A percentile compares a stretch with the other conserved stretches of the same genome.
These are phyloP conservation scores for Lutraria rhynchaena DNA, from an alignment of 1,140 invertebrate genomes.

Conservation along the genomic window DNA sequence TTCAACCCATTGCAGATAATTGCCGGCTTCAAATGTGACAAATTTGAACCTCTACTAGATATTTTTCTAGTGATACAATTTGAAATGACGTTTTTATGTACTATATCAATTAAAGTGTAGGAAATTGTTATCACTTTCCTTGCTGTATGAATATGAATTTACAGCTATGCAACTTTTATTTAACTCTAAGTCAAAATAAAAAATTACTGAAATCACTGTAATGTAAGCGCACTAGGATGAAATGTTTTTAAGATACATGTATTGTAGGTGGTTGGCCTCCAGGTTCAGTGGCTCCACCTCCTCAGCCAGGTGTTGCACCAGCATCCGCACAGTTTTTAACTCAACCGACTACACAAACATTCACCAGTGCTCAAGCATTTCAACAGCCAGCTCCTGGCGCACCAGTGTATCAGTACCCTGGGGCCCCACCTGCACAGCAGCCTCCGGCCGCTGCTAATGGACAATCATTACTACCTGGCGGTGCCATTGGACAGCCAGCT, in stretches of 20 bases:
- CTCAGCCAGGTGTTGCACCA: conserved; percentile 22
- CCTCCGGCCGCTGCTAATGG: conserved; percentile 20
- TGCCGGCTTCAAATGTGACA: too few species aligned
- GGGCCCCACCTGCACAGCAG: conserved; percentile 5
- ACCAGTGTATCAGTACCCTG: conserved; percentile 44
- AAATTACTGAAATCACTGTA: too few species aligned
- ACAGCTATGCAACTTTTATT: too few species aligned
- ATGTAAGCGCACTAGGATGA: too few species aligned
- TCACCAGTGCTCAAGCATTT: conserved; percentile 16
- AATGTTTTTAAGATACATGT: neutral
- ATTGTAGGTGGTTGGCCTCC: conserved; percentile 39
- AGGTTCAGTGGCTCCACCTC: conserved; percentile 2
- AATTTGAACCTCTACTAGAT: too few species aligned
- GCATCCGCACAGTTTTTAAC: conserved; percentile 17
- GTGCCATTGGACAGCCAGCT: neutral
- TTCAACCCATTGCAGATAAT: too few species aligned
- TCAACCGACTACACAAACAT: neutral
- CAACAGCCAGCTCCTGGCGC: conserved; percentile 20
- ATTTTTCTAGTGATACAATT: too few species aligned
- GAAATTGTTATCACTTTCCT: too few species aligned
- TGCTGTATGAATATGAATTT: too few species aligned
- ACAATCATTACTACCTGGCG: conserved; percentile 17
- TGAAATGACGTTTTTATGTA: too few species aligned
- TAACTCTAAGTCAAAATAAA: too few species aligned
- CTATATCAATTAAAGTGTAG: too few species aligned